phyloP scores from a whole-genome alignment of 2,797 vertebrate species.

The Neopelma chrysocephalum region DNA sequence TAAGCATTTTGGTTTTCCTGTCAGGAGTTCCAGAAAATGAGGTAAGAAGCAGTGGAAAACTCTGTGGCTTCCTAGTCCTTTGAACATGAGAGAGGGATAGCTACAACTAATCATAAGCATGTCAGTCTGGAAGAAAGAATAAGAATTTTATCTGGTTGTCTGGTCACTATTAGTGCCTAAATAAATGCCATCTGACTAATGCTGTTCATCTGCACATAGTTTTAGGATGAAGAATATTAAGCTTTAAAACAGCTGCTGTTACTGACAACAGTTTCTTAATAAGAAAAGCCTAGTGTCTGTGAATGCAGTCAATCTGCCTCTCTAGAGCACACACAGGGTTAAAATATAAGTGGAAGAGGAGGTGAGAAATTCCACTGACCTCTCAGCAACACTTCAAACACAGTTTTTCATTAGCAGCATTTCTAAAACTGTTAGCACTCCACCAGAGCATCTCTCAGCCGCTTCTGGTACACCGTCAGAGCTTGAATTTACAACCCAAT shows the following conservation, averaged over 20 bases:
- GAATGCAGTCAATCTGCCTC: neutral
- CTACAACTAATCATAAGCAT: neutral
- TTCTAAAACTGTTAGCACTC: neutral
- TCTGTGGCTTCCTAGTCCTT: neutral
- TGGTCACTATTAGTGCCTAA: neutral
- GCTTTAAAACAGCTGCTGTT: slow-evolving; percentile 37
- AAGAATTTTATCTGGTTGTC: neutral
- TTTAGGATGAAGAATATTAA: slow-evolving; percentile 49
- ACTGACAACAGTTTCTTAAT: slow-evolving; percentile 32
- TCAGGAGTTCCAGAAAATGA: neutral
- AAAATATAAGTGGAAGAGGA: neutral
- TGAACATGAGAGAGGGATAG: neutral
- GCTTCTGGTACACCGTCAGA: neutral
- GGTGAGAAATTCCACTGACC: slow-evolving; percentile 8
- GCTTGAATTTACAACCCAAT: neutral
- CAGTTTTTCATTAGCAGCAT: neutral
- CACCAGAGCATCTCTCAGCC: neutral
- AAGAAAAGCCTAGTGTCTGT: neutral
- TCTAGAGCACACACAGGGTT: neutral
- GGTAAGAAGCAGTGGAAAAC: neutral
- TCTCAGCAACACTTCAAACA: neutral
- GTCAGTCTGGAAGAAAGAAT: neutral
- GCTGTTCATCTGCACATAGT: slow-evolving; percentile 31
- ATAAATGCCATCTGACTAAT: neutral
- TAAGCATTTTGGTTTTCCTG: neutral